Conservation (phyloP, 37 sponge, comb jelly and placozoan genomes). For the Crambe crambe region DNA sequence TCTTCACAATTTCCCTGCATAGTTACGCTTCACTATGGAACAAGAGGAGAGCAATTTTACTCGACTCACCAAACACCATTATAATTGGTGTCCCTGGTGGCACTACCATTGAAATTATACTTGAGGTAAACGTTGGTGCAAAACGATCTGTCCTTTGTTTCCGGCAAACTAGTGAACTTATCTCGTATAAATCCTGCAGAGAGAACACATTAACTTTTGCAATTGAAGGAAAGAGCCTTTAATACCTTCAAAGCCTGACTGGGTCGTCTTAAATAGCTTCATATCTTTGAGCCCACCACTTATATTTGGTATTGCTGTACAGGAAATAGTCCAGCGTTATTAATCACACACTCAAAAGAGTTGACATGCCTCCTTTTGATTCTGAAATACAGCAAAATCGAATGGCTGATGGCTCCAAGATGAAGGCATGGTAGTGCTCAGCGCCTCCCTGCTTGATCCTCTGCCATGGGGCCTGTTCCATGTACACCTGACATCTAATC, state of each 20-base stretch:
- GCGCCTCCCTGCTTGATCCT: conserved; percentile 39
- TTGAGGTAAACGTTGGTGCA: conserved; percentile 39
- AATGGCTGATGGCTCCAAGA: conserved; percentile 15
- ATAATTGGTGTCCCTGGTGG: conserved; percentile 39
- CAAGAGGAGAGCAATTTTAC: too few relatives aligned
- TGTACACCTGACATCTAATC: neutral
- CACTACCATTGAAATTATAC: conserved; percentile 16
- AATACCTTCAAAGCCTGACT: conserved; percentile 67
- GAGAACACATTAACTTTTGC: neutral
- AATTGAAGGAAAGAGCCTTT: neutral
- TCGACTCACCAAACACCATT: conserved; percentile 40
- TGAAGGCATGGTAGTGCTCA: conserved; percentile 66
- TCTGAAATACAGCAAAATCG: conserved; percentile 45
- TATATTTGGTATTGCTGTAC: neutral
- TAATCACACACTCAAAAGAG: too few relatives aligned
- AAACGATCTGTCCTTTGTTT: conserved; percentile 42
- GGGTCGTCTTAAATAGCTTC: conserved; percentile 66
- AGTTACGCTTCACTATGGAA: too few relatives aligned
- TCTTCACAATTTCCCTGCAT: conserved; percentile 20
- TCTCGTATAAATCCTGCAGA: conserved; percentile 46
- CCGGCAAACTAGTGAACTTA: conserved; percentile 53
- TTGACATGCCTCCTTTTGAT: conserved; percentile 38
- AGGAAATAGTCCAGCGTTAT: too few relatives aligned
- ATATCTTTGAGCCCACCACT: conserved; percentile 48
- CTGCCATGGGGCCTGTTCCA: conserved; percentile 55